Conservation (phyloP, 1,140 invertebrate genomes). For the Aphelinus certus region DNA sequence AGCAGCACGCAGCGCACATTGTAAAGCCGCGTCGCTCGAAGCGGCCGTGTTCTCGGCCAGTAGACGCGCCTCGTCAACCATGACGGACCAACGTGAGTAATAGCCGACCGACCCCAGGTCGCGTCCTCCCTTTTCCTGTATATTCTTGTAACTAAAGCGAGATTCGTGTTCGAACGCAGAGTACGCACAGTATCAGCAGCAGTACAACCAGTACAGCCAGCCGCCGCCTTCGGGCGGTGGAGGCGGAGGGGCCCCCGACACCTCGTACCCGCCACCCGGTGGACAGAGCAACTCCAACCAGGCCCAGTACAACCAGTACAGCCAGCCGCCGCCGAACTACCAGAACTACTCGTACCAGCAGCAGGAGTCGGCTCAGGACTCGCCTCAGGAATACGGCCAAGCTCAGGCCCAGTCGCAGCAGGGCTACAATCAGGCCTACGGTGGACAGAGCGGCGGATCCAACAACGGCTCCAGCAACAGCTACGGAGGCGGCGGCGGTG, state of each 20-base stretch:
- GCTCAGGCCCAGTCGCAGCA: constrained; percentile 51
- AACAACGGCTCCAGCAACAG: constrained; percentile 53
- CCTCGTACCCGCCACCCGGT: constrained; percentile 58
- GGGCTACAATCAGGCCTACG: constrained; percentile 64
- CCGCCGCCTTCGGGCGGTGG: constrained; percentile 46
- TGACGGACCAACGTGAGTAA: too few species aligned
- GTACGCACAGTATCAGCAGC: constrained; percentile 62
- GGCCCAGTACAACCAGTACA: constrained; percentile 55
- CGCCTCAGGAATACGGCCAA: constrained; percentile 53
- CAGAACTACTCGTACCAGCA: constrained; percentile 57
- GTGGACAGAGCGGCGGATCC: constrained; percentile 61
- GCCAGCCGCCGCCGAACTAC: constrained; percentile 57
- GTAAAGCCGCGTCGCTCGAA: too few species aligned
- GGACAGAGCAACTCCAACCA: constrained; percentile 30
- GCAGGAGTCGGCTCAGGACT: constrained; percentile 49
- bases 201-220: constrained; percentile 54
- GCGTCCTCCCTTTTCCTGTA: too few species aligned
- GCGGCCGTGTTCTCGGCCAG: too few species aligned
- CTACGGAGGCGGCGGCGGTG: constrained; percentile 45
- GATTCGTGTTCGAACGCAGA: constrained; percentile 43
- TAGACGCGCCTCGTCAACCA: too few species aligned
- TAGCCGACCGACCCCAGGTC: too few species aligned
- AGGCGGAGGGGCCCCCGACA: constrained; percentile 45
- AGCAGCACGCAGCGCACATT: too few species aligned
- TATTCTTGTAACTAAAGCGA: too few species aligned